Conservation (phyloP, 2,113 vertebrate genomes). For the Callipepla squamata region DNA sequence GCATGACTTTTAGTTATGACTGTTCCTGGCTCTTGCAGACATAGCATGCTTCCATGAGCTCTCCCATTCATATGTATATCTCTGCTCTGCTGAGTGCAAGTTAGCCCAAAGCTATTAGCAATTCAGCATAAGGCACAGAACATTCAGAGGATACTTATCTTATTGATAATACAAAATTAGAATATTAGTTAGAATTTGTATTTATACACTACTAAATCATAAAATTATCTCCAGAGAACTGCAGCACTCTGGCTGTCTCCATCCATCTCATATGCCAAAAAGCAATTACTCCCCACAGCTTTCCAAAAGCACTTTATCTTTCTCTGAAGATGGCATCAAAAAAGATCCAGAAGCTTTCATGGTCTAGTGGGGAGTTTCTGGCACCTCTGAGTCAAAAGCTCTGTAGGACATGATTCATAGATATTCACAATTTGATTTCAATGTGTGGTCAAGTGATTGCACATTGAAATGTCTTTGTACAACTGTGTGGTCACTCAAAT, state of each 20-base stretch:
- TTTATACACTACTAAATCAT: background rate
- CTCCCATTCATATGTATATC: background rate
- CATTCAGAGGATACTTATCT: background rate
- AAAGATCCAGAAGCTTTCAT: conserved; percentile 38
- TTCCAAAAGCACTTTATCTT: conserved; percentile 28
- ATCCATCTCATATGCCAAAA: background rate
- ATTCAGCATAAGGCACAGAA: background rate
- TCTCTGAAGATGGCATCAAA: conserved; percentile 40
- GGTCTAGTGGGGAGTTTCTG: background rate
- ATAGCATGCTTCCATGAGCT: background rate
- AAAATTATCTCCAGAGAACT: background rate
- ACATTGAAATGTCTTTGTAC: background rate
- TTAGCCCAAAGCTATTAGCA: background rate
- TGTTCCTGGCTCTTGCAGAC: background rate
- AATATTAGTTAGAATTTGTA: background rate
- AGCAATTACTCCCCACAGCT: conserved; percentile 34
- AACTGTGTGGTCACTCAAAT: conserved; percentile 6
- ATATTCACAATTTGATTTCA: background rate
- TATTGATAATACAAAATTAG: background rate
- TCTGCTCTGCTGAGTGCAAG: background rate
- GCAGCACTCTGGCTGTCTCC: background rate
- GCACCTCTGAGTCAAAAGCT: conserved; percentile 11
- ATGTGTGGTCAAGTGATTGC: background rate
- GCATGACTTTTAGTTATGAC: background rate
- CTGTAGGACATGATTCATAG: background rate